These are phyloP conservation scores for Astur gentilis DNA, from an alignment of 2,113 vertebrate genomes.

Conservation along the genomic window DNA sequence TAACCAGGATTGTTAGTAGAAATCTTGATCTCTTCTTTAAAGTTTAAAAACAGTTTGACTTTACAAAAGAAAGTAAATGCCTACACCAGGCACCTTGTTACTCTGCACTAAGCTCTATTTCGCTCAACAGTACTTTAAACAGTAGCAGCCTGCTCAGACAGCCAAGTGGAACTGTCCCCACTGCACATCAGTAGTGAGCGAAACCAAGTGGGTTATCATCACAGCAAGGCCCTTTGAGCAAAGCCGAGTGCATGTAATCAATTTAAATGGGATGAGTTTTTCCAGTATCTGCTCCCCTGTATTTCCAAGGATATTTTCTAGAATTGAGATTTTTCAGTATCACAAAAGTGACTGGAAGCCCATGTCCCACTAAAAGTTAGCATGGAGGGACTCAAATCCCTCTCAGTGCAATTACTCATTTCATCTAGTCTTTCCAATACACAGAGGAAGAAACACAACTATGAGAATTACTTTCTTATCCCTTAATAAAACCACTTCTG, in stretches of 20 bases:
- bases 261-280: not conserved
- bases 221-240: slow-evolving; percentile 6
- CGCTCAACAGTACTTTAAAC: not conserved
- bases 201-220: slow-evolving; percentile 57
- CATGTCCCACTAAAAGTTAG: not conserved
- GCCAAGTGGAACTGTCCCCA: slow-evolving; percentile 62
- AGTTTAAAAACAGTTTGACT: not conserved
- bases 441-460: not conserved
- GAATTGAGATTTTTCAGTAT: not conserved
- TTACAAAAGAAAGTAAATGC: not conserved
- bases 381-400: not conserved
- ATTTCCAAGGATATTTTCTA: not conserved
- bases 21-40: not conserved
- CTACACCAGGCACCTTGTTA: not conserved
- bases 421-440: not conserved
- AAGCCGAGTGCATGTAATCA: not conserved
- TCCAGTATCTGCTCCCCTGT: not conserved
- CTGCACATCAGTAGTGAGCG: slow-evolving; percentile 31
- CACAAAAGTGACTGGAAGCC: not conserved
- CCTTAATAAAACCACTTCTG: not conserved
- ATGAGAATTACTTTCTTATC: not conserved
- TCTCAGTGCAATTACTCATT: not conserved
- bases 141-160: slow-evolving; percentile 50
- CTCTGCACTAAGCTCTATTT: not conserved
- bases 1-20: not conserved